These are phyloP conservation scores for Cyanoderma ruficeps DNA, from an alignment of 2,113 vertebrate genomes.

Conservation along the genomic window DNA sequence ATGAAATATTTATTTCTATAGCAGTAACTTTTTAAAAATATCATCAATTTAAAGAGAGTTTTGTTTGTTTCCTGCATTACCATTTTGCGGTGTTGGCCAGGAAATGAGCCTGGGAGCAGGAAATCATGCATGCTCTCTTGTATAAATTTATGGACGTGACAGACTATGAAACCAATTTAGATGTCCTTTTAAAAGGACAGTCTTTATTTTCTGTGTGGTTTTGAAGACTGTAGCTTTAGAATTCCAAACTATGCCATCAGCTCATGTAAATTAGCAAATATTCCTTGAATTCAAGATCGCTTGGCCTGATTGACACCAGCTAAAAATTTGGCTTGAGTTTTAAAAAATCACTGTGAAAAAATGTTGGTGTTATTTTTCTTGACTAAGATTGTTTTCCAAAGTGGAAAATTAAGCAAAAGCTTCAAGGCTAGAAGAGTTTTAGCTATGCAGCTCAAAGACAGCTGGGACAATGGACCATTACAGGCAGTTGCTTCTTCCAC, in stretches of 20 bases:
- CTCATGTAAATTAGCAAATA: neutral
- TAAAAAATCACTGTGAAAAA: neutral
- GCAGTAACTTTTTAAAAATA: neutral
- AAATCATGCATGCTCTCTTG: neutral
- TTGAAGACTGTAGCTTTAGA: neutral
- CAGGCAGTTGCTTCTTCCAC: neutral
- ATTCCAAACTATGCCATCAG: neutral
- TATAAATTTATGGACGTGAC: neutral
- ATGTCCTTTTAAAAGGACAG: neutral
- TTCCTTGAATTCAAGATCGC: neutral
- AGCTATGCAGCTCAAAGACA: neutral
- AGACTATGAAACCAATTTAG: neutral
- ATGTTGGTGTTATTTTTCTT: neutral
- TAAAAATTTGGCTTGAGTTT: neutral
- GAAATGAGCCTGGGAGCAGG: neutral
- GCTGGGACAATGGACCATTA: neutral
- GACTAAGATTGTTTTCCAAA: neutral
- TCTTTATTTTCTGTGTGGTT: neutral
- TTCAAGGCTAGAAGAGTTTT: neutral
- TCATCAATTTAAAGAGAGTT: neutral
- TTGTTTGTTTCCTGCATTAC: neutral
- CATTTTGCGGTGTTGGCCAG: neutral
- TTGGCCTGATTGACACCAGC: neutral
- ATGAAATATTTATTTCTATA: neutral
- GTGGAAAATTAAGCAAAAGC: neutral